Evolutionary conservation across 2,888 invertebrate species (phyloP).

Genomic region (Bellardia pandia): DNA sequence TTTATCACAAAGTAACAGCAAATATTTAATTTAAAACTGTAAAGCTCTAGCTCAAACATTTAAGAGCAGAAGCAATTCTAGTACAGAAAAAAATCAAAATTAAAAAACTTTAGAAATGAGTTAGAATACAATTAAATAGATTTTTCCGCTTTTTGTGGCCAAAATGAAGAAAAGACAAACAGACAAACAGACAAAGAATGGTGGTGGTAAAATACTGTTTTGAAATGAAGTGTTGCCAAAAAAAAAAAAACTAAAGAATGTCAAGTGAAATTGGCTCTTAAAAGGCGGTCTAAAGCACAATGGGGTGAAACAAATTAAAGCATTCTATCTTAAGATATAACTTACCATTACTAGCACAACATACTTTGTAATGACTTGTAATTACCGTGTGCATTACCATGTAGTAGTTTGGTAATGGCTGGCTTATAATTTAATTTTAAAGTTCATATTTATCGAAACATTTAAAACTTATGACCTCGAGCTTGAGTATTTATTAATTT

Average conservation of each 20-base stretch:
- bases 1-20: conserved; percentile 33
- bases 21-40: conserved; percentile 63
- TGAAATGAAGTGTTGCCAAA: conserved; percentile 46
- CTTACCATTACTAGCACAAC: no score
- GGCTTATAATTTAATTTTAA: no score
- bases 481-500: no score
- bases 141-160: conserved; percentile 25
- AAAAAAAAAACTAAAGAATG: conserved; percentile 10
- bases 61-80: conserved; percentile 7
- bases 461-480: no score
- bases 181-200: conserved; percentile 19
- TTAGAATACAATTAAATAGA: conserved; percentile 48
- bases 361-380: no score
- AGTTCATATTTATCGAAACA: no score
- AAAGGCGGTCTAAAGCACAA: conserved; percentile 1
- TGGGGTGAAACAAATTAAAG: neutral
- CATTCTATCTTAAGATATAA: no score
- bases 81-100: conserved; percentile 21
- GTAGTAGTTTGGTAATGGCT: no score
- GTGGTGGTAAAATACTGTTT: conserved; percentile 16
- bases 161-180: conserved; percentile 38
- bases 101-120: conserved; percentile 32
- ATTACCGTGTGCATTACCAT: no score
- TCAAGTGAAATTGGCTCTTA: conserved; percentile 51
- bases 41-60: conserved; percentile 9